Conservation (phyloP, 2,888 invertebrate species). For the Argyresthia albistria region DNA sequence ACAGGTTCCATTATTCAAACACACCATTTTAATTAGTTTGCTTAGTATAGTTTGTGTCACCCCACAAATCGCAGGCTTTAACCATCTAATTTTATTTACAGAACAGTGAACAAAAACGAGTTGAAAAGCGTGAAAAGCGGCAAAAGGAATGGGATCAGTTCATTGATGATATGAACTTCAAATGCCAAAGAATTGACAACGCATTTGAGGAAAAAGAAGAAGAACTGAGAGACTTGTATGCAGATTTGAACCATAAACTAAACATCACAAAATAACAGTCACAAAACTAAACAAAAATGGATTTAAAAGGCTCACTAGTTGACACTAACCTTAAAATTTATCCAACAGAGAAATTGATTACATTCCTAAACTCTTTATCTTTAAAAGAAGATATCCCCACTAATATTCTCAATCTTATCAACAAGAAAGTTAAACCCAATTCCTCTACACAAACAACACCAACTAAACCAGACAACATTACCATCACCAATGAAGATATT, state of each 20-base stretch:
- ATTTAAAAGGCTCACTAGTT: slow-evolving; percentile 73
- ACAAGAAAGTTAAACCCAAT: background rate
- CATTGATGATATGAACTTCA: slow-evolving; percentile 83
- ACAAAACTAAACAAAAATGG: slow-evolving; percentile 34
- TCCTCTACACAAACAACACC: too few species aligned
- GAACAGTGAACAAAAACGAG: slow-evolving; percentile 30
- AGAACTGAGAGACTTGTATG: slow-evolving; percentile 81
- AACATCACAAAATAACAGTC: slow-evolving; percentile 59
- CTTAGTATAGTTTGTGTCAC: too few species aligned
- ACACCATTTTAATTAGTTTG: too few species aligned
- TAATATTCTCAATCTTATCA: background rate
- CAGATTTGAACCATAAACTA: slow-evolving; percentile 81
- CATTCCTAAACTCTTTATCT: slow-evolving; percentile 67
- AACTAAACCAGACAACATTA: slow-evolving; percentile 14
- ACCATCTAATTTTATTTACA: slow-evolving; percentile 17
- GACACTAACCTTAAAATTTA: slow-evolving; percentile 76
- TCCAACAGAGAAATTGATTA: slow-evolving; percentile 71
- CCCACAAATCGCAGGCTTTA: too few species aligned
- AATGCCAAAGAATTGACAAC: slow-evolving; percentile 82
- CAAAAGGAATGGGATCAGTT: slow-evolving; percentile 80
- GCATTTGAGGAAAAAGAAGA: slow-evolving; percentile 85
- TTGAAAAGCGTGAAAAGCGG: slow-evolving; percentile 39
- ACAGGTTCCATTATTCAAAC: too few species aligned
- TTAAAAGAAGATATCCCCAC: slow-evolving; percentile 56
- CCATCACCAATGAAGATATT: slow-evolving; percentile 32